A percentile compares a stretch with the other conserved stretches of the same genome.
Conservation (phyloP, 2,797 vertebrate genomes). For the Xenopus petersii region DNA sequence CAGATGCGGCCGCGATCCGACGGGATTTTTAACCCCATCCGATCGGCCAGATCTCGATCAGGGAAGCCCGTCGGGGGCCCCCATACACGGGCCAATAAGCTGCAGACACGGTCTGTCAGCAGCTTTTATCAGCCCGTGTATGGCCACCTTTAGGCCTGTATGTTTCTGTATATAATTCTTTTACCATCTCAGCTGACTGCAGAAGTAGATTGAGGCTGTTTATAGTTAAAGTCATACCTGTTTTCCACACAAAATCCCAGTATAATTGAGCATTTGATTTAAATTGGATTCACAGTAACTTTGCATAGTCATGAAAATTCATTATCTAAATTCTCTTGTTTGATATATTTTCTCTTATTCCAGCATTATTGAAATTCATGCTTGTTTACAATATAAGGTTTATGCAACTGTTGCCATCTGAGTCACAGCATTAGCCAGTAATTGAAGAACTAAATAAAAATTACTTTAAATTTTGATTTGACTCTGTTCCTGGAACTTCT, state of each 20-base stretch:
- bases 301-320: background rate
- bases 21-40: too few species aligned
- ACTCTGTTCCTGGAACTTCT: conserved; percentile 60
- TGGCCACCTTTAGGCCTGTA: too few species aligned
- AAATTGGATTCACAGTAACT: background rate
- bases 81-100: too few species aligned
- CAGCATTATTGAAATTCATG: background rate
- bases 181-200: too few species aligned
- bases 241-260: too few species aligned
- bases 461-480: conserved; percentile 65
- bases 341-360: background rate
- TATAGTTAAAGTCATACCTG: background rate
- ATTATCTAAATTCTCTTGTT: background rate
- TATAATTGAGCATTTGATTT: background rate
- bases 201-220: too few species aligned
- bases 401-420: background rate
- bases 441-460: conserved; percentile 69
- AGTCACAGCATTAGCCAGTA: conserved; percentile 48
- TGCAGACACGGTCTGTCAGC: too few species aligned
- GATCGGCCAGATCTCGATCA: too few species aligned
- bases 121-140: too few species aligned
- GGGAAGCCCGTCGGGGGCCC: too few species aligned
- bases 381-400: background rate
- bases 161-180: too few species aligned
- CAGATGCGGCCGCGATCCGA: too few species aligned